Conservation (phyloP, 2,888 invertebrate species). For the Xylophagus ater region DNA sequence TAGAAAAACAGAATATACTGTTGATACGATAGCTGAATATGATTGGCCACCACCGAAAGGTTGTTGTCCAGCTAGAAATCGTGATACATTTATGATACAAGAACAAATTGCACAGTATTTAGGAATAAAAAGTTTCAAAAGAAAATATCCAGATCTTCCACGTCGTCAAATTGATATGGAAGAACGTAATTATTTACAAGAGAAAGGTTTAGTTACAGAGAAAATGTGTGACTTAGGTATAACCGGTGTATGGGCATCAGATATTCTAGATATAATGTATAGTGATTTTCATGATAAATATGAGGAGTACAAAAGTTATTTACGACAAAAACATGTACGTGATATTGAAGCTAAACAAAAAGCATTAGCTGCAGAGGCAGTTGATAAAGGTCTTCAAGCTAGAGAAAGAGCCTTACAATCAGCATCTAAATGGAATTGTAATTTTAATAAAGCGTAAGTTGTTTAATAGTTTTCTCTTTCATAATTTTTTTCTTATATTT, state of each 20-base stretch:
- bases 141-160: slow-evolving; percentile 83
- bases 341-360: slow-evolving; percentile 57
- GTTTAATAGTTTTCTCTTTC: background rate
- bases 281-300: slow-evolving; percentile 92
- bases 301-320: slow-evolving; percentile 67
- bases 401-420: slow-evolving; percentile 70
- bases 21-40: slow-evolving; percentile 86
- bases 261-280: slow-evolving; percentile 91
- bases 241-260: slow-evolving; percentile 83
- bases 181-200: slow-evolving; percentile 79
- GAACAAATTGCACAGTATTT: slow-evolving; percentile 94
- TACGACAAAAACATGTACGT: slow-evolving; percentile 48
- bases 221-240: slow-evolving; percentile 87
- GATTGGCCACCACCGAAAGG: slow-evolving; percentile 67
- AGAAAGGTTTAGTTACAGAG: slow-evolving; percentile 73
- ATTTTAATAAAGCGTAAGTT: slow-evolving; percentile 56
- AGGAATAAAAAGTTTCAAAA: slow-evolving; percentile 90
- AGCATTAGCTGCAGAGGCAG: slow-evolving; percentile 40
- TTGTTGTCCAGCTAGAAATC: slow-evolving; percentile 41
- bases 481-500: background rate
- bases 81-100: slow-evolving; percentile 86
- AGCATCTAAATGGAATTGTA: slow-evolving; percentile 79
- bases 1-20: slow-evolving; percentile 53
- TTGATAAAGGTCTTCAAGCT: slow-evolving; percentile 45
- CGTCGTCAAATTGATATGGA: slow-evolving; percentile 79